Evolutionary conservation across 2,113 vertebrate genomes (phyloP).

Genomic region (Chinchilla lanigera): DNA sequence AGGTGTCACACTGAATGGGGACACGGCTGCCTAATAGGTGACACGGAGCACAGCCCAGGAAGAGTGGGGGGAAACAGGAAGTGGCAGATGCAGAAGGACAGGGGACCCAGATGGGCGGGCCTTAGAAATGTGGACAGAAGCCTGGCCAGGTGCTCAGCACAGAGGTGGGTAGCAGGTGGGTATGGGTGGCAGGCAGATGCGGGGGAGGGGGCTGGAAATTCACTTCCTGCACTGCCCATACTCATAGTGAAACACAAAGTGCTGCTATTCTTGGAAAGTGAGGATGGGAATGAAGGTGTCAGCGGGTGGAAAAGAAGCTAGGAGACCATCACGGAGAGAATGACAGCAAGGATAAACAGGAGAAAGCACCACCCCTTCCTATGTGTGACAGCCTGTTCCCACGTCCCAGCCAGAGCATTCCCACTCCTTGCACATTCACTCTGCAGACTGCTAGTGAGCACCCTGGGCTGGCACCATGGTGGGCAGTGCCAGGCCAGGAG

Average conservation of each 20-base stretch:
- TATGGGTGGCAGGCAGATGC: rapidly evolving
- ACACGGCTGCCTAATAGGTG: neutral
- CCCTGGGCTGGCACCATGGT: too few species aligned
- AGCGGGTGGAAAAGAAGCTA: neutral
- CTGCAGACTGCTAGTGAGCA: neutral
- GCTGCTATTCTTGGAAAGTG: neutral
- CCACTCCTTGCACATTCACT: neutral
- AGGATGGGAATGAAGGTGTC: neutral
- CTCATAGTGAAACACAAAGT: neutral
- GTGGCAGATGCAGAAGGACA: neutral
- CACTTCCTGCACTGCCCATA: neutral
- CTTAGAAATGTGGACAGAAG: neutral
- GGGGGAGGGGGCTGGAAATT: rapidly evolving
- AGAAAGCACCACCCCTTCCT: neutral
- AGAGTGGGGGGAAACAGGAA: neutral
- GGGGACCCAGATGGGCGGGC: neutral
- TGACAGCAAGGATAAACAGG: rapidly evolving
- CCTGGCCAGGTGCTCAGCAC: rapidly evolving
- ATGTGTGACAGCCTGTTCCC: neutral
- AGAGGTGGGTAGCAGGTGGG: neutral
- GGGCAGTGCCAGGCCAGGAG: neutral
- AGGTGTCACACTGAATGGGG: neutral
- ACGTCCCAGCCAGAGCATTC: neutral
- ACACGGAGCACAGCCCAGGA: neutral
- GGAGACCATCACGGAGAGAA: neutral